A percentile compares a stretch with the other conserved stretches of the same genome.
phyloP scores from a whole-genome alignment of 1,140 invertebrate genomes.

The Spodoptera frugiperda region DNA sequence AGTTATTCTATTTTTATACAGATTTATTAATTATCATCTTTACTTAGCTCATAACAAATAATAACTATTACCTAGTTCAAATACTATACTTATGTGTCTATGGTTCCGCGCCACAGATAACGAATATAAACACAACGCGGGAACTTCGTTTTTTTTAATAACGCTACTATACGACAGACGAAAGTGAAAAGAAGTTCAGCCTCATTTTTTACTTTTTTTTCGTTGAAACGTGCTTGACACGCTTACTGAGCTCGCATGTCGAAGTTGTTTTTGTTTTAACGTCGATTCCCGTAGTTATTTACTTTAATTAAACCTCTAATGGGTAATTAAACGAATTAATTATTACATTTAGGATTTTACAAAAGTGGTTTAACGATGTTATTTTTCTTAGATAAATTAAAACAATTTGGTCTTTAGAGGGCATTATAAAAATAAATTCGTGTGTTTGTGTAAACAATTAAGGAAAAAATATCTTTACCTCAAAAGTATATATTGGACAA shows the following conservation, averaged over 20 bases:
- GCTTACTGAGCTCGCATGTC: constrained; percentile 33
- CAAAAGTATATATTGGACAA: neutral
- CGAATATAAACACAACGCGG: constrained; percentile 24
- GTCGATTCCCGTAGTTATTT: neutral
- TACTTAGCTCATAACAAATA: no score
- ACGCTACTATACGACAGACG: constrained; percentile 34
- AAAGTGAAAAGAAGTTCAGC: constrained; percentile 51
- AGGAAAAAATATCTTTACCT: neutral
- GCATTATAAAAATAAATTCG: neutral
- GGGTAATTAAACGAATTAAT: neutral
- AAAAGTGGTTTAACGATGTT: constrained; percentile 1
- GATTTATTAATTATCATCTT: no score
- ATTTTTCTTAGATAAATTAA: neutral
- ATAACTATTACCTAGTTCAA: no score
- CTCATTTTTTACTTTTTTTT: constrained; percentile 48
- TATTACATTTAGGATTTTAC: neutral
- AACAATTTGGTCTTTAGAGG: neutral
- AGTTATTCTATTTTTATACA: no score
- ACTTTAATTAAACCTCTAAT: neutral
- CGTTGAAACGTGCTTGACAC: constrained; percentile 43
- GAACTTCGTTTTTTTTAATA: constrained; percentile 17
- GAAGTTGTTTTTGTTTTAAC: constrained; percentile 5
- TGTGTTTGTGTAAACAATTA: neutral
- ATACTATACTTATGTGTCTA: no score
- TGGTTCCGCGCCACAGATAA: neutral